Percentiles rank a stretch among this genome's conserved stretches.
These are phyloP conservation scores for Diacarnus erythraeanus DNA, from an alignment of 37 sponge, comb jelly and placozoan species.

Conservation along the genomic window DNA sequence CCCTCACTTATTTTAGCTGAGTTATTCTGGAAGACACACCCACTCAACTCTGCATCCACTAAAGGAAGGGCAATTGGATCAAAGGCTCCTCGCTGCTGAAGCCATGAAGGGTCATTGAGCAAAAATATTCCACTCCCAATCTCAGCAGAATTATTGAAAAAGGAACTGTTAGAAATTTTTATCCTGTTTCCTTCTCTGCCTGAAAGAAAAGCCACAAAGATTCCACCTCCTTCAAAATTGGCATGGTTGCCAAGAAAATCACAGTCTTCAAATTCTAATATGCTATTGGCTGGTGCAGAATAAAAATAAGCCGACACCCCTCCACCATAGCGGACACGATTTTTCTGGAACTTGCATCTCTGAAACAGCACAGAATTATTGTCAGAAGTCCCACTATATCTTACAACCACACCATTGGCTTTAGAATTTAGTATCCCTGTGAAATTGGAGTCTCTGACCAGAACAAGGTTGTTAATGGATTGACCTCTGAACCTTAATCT, in stretches of 20 bases:
- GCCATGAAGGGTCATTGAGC: constrained; percentile 55
- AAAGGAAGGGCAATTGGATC: constrained; percentile 21
- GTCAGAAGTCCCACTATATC: constrained; percentile 6
- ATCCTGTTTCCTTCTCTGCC: constrained; percentile 10
- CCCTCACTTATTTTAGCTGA: constrained; percentile 28
- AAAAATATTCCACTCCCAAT: constrained; percentile 54
- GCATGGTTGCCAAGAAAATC: constrained; percentile 58
- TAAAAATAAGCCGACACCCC: constrained; percentile 65
- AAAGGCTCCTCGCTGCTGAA: background rate
- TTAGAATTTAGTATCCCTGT: background rate
- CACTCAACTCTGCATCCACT: constrained; percentile 6
- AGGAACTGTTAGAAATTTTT: constrained; percentile 7
- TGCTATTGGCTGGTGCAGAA: constrained; percentile 11
- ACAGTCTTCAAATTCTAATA: constrained; percentile 28
- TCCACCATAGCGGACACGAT: constrained; percentile 71
- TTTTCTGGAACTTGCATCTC: constrained; percentile 41
- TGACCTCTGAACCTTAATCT: background rate
- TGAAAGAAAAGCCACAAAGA: constrained; percentile 52
- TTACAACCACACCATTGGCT: constrained; percentile 22
- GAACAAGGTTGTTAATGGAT: constrained; percentile 4
- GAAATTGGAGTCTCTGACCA: constrained; percentile 7
- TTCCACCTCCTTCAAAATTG: constrained; percentile 74
- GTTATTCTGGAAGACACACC: constrained; percentile 33
- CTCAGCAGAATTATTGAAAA: constrained; percentile 37
- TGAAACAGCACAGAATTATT: constrained; percentile 32